Evolutionary conservation across 2,113 vertebrate species (phyloP), one percentile per base, ranked within the genome.

Genomic region (Odocoileus hemionus): DNA sequence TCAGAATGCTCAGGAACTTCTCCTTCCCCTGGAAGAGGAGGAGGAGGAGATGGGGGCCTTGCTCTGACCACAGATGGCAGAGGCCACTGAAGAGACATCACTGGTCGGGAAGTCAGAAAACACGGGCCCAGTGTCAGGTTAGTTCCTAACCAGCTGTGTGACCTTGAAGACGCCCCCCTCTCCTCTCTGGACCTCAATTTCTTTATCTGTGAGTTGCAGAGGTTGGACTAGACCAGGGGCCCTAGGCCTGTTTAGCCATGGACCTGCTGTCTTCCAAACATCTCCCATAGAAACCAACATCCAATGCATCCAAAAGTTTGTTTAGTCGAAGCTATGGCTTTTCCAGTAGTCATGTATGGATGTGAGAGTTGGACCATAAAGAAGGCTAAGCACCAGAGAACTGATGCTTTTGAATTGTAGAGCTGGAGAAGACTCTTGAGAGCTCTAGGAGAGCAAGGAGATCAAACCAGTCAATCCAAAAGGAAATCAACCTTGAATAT

Each of bases 1-100:
- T 99, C 85, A 99, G 98, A 94, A 99, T 99, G 95, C 98, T 91
- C 92, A 99, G 98, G 97, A 99, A 99, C 95, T 99, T 99, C 87
- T 99, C 99, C 95, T 99, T 99, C 86, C 99, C 99, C 99, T 99
- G 98, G 33, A 96, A 33, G 85, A 95, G 30, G 82, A 85, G 84
- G 23, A 26, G 30, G 25, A 4, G 23, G 55, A 3, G 9, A 21
- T 33, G 14, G 54, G 47, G 33, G n/a, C 55, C 36, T 36, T 17
- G 3, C 6, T 15, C 16, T 5, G 8, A 2, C n/a, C 36, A 3
- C 0, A 36, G 58, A 16, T 23, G 60, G 33, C 43, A 61, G 67
- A 61, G 60, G 7, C 25, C 3, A 19, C 1, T 2, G 17, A 13
- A 23, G n/a, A 33, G 58, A 15, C 1, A 6, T 14, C 25, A 39